These are phyloP conservation scores for Heloderma charlesbogerti DNA, from an alignment of 2,113 vertebrate genomes.

Conservation along the genomic window DNA sequence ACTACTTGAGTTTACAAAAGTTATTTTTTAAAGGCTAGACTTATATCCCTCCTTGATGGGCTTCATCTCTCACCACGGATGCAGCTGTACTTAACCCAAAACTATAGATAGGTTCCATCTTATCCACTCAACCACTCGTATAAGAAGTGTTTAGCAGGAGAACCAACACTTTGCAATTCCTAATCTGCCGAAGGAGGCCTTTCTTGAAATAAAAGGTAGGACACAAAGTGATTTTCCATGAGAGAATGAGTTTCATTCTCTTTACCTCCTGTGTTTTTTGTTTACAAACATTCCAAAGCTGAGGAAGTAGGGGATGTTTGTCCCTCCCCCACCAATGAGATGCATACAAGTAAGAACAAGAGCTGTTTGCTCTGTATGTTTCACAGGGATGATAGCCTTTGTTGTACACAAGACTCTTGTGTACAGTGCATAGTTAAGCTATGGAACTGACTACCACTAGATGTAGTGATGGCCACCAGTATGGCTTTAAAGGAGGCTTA, in stretches of 20 bases:
- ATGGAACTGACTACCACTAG: no score
- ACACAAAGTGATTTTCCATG: no score
- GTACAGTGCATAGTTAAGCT: no score
- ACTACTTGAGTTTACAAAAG: background rate
- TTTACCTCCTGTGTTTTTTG: background rate
- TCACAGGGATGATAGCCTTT: background rate
- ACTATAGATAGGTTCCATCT: background rate
- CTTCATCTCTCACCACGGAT: background rate
- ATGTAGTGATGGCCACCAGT: no score
- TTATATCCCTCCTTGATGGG: background rate
- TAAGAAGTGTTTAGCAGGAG: background rate
- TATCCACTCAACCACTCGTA: background rate
- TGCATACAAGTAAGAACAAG: background rate
- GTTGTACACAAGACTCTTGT: background rate
- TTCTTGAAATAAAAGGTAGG: background rate
- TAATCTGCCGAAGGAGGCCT: background rate
- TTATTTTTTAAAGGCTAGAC: background rate
- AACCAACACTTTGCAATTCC: background rate
- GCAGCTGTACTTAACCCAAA: background rate
- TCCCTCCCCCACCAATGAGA: background rate
- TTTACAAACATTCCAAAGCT: background rate
- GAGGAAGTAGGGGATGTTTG: background rate
- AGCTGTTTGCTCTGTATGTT: background rate
- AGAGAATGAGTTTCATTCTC: background rate
- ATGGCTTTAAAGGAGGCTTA: no score